phyloP scores from a whole-genome alignment of 2,113 vertebrate species.

The Ornithorhynchus anatinus region DNA sequence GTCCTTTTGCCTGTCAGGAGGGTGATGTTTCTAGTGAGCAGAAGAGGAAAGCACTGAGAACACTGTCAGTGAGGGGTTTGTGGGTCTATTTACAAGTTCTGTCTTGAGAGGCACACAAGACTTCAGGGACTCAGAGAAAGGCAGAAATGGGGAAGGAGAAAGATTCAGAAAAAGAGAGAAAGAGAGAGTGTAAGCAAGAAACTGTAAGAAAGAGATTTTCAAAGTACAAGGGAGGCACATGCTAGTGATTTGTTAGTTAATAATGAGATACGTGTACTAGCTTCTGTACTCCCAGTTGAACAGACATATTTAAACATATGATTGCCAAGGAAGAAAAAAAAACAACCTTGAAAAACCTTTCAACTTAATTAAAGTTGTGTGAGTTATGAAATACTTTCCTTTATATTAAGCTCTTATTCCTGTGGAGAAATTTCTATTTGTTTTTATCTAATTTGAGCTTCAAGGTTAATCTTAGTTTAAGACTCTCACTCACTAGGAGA shows the following conservation, averaged over 20 bases:
- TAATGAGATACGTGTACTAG: constrained; percentile 66
- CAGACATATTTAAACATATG: constrained; percentile 73
- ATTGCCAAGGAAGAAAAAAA: constrained; percentile 70
- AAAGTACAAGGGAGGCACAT: constrained; percentile 40
- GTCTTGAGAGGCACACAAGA: no score
- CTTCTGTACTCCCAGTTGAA: constrained; percentile 69
- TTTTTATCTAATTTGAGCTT: constrained; percentile 83
- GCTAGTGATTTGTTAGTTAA: constrained; percentile 58
- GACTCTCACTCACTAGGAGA: constrained; percentile 69
- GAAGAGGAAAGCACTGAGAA: no score
- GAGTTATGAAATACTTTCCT: constrained; percentile 75
- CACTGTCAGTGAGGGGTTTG: no score
- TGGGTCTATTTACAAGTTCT: no score
- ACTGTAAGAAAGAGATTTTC: constrained; percentile 22
- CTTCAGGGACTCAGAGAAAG: constrained; percentile 3
- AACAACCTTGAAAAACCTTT: constrained; percentile 72
- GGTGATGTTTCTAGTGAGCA: no score
- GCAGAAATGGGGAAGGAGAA: neutral
- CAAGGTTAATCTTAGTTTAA: constrained; percentile 81
- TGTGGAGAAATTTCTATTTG: constrained; percentile 83
- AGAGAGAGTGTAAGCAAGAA: neutral
- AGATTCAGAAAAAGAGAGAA: neutral
- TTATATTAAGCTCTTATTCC: constrained; percentile 79
- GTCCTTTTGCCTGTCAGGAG: no score
- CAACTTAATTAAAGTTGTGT: constrained; percentile 80